Conservation (phyloP, 2,797 vertebrate species). For the Danio tinwini region DNA sequence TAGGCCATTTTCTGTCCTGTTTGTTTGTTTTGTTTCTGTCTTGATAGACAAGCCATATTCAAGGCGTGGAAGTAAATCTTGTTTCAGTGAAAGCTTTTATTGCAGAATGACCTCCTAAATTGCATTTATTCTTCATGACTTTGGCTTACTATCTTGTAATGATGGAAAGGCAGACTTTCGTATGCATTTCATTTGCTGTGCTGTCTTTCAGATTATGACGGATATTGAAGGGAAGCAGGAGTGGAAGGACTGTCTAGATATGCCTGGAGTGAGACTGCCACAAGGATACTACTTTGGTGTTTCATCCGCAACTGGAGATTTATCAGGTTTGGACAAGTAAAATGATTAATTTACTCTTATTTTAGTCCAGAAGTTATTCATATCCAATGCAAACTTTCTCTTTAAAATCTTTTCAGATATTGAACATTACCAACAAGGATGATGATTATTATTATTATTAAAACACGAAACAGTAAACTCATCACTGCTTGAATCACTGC, state of each 20-base stretch:
- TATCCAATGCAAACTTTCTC: not conserved
- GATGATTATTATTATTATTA: too few relatives aligned
- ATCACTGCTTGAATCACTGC: too few relatives aligned
- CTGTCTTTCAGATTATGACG: slow-evolving; percentile 80
- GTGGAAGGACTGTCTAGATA: slow-evolving; percentile 89
- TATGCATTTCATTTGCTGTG: not conserved
- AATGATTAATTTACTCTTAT: not conserved
- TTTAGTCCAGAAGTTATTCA: not conserved
- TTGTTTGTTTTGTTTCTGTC: too few relatives aligned
- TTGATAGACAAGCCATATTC: too few relatives aligned
- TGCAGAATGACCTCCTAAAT: too few relatives aligned
- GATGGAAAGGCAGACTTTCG: not conserved
- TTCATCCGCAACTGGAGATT: slow-evolving; percentile 90
- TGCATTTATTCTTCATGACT: too few relatives aligned
- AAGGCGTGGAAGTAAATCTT: too few relatives aligned
- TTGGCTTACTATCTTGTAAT: not conserved
- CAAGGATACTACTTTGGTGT: slow-evolving; percentile 89
- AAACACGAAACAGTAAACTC: too few relatives aligned
- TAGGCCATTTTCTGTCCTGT: too few relatives aligned
- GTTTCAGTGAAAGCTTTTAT: too few relatives aligned
- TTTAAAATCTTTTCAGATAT: not conserved
- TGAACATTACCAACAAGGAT: too few relatives aligned
- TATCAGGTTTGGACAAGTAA: slow-evolving; percentile 80
- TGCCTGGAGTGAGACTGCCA: slow-evolving; percentile 85
- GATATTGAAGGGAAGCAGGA: slow-evolving; percentile 89